Evolutionary conservation across 2,888 invertebrate species (phyloP).

Genomic region (Ischnura elegans): DNA sequence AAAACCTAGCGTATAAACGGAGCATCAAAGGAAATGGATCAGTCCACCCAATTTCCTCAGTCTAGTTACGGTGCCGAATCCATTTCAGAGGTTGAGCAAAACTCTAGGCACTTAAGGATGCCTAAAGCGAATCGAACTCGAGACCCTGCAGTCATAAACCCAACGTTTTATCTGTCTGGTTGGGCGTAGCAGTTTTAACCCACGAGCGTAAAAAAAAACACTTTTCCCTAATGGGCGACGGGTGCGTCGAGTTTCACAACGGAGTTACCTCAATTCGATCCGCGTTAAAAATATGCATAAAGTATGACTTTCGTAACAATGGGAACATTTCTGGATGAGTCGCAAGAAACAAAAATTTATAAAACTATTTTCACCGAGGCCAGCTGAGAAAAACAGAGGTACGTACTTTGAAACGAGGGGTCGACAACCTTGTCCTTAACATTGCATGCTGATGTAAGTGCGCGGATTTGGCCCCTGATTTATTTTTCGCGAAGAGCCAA

Average conservation of each 20-base stretch:
- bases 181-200: not conserved
- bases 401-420: not conserved
- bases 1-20: no score
- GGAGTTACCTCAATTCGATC: not conserved
- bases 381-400: not conserved
- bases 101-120: no score
- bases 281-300: not conserved
- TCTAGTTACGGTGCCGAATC: no score
- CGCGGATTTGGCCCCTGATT: not conserved
- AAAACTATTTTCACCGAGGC: not conserved
- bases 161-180: no score
- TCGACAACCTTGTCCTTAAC: not conserved
- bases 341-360: not conserved
- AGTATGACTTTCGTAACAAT: not conserved
- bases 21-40: no score
- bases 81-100: no score
- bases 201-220: not conserved
- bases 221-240: not conserved
- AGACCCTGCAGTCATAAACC: no score
- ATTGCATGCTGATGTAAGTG: not conserved
- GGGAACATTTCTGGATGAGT: not conserved
- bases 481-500: not conserved
- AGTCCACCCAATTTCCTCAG: no score
- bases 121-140: no score
- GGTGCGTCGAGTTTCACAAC: not conserved